Evolutionary conservation across 1,140 invertebrate species (phyloP).

Genomic region (Eubasilissa regina): DNA sequence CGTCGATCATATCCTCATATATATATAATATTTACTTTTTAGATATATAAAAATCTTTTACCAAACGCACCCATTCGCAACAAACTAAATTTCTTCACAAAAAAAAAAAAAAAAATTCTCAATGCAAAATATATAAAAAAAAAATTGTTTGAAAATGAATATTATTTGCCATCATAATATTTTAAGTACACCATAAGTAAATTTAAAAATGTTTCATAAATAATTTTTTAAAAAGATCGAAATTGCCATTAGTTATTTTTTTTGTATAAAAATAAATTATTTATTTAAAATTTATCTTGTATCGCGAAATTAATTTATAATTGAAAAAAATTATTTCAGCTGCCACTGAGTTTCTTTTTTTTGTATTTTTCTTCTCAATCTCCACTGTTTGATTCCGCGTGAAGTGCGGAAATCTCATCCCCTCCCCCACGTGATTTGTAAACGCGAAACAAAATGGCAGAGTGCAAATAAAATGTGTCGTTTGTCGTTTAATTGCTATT

Average conservation of each 20-base stretch:
- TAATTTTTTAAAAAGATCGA: constrained; percentile 2
- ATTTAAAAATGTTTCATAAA: constrained; percentile 1
- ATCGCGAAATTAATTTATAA: neutral
- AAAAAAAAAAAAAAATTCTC: neutral
- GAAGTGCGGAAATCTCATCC: too few species aligned
- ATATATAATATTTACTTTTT: constrained; percentile 36
- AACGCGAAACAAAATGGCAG: too few species aligned
- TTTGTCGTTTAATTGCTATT: too few species aligned
- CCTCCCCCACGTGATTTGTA: too few species aligned
- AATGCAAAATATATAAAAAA: neutral
- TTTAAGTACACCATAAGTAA: neutral
- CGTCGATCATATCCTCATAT: constrained; percentile 15
- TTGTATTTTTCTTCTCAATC: too few species aligned
- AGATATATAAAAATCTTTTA: constrained; percentile 12
- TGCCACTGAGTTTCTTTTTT: neutral
- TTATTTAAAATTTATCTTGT: too few species aligned
- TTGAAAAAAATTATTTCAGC: neutral
- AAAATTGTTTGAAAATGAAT: neutral
- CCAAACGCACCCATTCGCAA: constrained; percentile 11
- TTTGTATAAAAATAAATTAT: too few species aligned
- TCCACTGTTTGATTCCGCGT: too few species aligned
- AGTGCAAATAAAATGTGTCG: too few species aligned
- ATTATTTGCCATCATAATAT: neutral
- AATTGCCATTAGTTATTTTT: neutral
- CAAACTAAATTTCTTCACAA: neutral